Evolutionary conservation across 2,113 vertebrate species (phyloP).

Genomic region (Macquaria australasica): DNA sequence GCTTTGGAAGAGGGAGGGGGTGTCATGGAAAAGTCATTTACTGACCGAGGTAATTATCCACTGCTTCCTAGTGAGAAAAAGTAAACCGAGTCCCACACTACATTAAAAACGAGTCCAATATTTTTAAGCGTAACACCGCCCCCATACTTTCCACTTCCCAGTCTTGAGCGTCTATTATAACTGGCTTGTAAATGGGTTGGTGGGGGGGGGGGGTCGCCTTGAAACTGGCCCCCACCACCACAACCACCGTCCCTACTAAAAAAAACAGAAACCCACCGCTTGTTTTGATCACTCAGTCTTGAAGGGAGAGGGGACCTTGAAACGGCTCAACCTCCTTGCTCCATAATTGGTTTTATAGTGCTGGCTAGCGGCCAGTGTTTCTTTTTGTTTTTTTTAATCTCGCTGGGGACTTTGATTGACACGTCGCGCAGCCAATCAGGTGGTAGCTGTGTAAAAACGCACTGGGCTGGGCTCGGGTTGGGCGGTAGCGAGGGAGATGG

Average conservation of each 20-base stretch:
- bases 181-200: constrained; percentile 60
- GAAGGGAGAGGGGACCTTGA: constrained; percentile 88
- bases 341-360: constrained; percentile 94
- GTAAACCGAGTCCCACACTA: not conserved
- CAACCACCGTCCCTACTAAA: constrained; percentile 17
- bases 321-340: constrained; percentile 87
- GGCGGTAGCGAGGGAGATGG: constrained; percentile 63
- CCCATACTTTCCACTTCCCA: not conserved
- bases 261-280: constrained; percentile 80
- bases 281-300: constrained; percentile 88
- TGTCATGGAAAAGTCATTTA: not conserved
- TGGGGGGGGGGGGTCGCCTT: constrained; percentile 78
- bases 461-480: constrained; percentile 44
- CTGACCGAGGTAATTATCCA: constrained; percentile 17
- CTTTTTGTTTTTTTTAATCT: constrained; percentile 66
- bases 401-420: constrained; percentile 84
- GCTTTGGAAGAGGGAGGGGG: not conserved
- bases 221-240: constrained; percentile 79
- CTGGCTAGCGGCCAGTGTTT: constrained; percentile 89
- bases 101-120: constrained; percentile 1
- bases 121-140: constrained; percentile 23
- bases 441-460: not conserved
- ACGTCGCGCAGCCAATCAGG: constrained; percentile 78
- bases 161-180: constrained; percentile 78
- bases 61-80: not conserved